Evolutionary conservation across 2,888 invertebrate species (phyloP), one percentile per base, ranked within the genome.

Genomic region (Steinernema hermaphroditum): DNA sequence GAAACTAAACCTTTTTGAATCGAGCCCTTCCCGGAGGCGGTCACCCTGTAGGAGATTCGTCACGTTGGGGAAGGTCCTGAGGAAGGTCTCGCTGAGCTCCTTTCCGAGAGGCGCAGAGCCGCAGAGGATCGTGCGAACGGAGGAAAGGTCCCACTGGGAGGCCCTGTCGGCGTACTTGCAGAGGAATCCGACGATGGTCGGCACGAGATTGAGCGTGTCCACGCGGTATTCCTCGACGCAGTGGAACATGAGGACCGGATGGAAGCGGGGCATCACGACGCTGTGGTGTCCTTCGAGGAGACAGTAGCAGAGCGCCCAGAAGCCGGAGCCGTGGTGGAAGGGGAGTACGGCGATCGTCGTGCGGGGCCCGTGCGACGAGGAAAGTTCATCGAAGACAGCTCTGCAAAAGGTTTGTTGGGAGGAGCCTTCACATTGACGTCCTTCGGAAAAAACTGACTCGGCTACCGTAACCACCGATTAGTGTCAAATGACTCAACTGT

Each of bases 281-380:
- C 80, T 75, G 50, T 81, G 80, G 27, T 84, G 82, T n/a, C 84
- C 84, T 69, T 80, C 79, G 8, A 84, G 72, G 9, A 84, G 74
- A 32, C 81, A 83, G 70, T 79, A 78, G 16, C 84, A 68, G 14
- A 84, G 50, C 0, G 83, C 83, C 84, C 84, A 84, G 68, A 83
- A 84, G 12, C 84, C 84, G 19, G 80, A 80, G 6, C 77, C 84
- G 74, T 85, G 84, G 72, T 80, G 78, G 69, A 84, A 84, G 1
- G 84, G 84, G 19, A 84, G 73, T 57, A 84, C 75, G 24, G 84
- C 84, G 22, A 84, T 68, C 0, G 82, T 83, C 19, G 75, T 73
- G 29, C 74, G 74, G 2, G 57, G 46, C 4, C 75, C 73, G 2
- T 71, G 54, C 1, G 34, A 62, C 1, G 34, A 34, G 14, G 62